Percentiles rank a stretch among this genome's conserved stretches.
Evolutionary conservation across 2,113 vertebrate species (phyloP).

Genomic region (Chinchilla lanigera): DNA sequence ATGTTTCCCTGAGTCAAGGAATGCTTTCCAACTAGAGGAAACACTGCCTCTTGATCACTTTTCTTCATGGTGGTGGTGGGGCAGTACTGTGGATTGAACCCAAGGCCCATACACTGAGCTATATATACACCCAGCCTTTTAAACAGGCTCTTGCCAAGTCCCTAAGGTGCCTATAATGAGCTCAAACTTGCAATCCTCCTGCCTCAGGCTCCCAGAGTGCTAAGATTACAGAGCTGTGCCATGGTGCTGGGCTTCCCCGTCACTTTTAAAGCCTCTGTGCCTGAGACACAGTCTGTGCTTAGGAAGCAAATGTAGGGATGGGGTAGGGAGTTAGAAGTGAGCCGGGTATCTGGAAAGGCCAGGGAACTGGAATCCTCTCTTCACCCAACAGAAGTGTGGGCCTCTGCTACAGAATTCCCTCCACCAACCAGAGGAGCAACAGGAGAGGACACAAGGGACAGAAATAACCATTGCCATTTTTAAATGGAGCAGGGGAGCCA

Average conservation of each 20-base stretch:
- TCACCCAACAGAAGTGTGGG: background rate
- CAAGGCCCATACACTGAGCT: background rate
- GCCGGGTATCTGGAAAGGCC: too few relatives aligned
- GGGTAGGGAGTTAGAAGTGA: background rate
- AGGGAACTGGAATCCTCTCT: background rate
- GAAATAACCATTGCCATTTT: slow-evolving; percentile 44
- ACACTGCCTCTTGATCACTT: fast-evolving
- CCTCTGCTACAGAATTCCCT: background rate
- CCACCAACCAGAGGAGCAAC: background rate
- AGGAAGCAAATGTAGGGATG: background rate
- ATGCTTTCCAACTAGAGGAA: background rate
- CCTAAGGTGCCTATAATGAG: background rate
- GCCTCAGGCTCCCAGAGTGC: background rate
- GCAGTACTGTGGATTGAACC: background rate
- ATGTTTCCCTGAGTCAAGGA: background rate
- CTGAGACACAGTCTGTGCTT: background rate
- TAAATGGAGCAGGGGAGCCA: background rate
- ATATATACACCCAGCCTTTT: background rate
- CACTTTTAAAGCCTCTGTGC: background rate
- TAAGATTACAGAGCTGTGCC: background rate
- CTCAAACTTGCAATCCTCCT: background rate
- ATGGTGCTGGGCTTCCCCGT: background rate
- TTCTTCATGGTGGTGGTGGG: background rate
- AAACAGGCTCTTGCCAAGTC: background rate
- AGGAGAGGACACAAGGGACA: background rate